Conservation (phyloP, 1,140 invertebrate species). For the Melanaphis sacchari region DNA sequence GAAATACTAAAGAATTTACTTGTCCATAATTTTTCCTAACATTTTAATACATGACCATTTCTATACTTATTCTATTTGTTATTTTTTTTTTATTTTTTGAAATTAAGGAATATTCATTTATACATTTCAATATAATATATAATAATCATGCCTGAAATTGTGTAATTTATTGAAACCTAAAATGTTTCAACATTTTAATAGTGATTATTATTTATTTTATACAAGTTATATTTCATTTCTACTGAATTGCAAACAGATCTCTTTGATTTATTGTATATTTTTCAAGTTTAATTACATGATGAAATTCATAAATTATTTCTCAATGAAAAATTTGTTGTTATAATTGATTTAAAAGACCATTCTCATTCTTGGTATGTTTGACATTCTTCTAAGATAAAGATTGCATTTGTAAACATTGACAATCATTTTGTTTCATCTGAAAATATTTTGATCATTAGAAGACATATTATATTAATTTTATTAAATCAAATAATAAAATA, state of each 20-base stretch:
- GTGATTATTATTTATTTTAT: neutral
- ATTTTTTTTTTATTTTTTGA: neutral
- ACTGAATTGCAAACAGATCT: neutral
- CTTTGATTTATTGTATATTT: no score
- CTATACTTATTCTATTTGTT: neutral
- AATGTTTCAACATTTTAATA: neutral
- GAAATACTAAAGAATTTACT: neutral
- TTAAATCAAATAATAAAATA: no score
- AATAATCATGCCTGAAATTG: neutral
- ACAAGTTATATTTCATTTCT: neutral
- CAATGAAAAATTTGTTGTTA: no score
- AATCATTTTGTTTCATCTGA: no score
- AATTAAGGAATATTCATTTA: neutral
- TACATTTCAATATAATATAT: neutral
- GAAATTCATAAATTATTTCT: no score
- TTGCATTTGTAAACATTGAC: neutral
- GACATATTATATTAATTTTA: no score
- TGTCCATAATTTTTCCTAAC: neutral
- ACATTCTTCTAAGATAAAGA: neutral
- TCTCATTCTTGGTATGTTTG: neutral
- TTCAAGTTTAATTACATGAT: no score
- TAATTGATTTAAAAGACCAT: neutral
- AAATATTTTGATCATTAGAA: no score
- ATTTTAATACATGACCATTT: neutral
- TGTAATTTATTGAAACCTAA: neutral